Base-by-base conservation (phyloP, 30 jellyfish, hydroid and myxozoan genomes). In the Cassiopea andromeda region DNA sequence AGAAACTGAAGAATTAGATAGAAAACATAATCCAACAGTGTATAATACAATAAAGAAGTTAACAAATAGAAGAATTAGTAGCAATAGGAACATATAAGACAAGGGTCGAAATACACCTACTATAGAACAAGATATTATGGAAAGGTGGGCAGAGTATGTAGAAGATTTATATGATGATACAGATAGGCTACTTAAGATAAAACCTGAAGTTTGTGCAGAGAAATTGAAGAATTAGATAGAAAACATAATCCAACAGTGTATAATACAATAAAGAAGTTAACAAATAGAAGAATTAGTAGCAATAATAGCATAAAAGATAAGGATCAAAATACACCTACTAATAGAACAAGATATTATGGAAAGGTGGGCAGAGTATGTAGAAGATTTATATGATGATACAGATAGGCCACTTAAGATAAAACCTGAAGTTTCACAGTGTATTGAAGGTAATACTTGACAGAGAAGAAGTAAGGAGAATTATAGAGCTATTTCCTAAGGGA, bases 331-430 rank as follows among this genome's bases (percentile, higher is more conserved):
- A 58, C 68, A 14, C 14, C 14, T 58, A 58, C 68, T 58, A 27
- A 48, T 58, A 60, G 78, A n/a, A 18, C 54, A 84, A 38, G 70
- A 71, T 44, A 71, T 81, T 3, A 2, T 69, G 46, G 70, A 38
- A 46, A 59, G 92, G 61, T 84, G 92, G 92, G 92, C 77, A 73
- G 85, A 84, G 61, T 71, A 84, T 68, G 48, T 82, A 6, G 82
- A 47, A 44, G 91, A 82, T 44, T 45, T 50, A 69, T 82, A 82
- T 57, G 9, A 16, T 16, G 91, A 82, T 46, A 19, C 2, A 15
- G 69, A 66, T 17, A 44, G 69, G 15, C 44, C 72, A 1, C 16
- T 13, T 46, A 82, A 12, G 27, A 48, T 46, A 60, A 45, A 54
- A 10, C 44, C n/a, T 54, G 64, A 10, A 54, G 64, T 54, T 54